Conservation (phyloP, 2,888 invertebrate genomes). For the Drosophila mimica region DNA sequence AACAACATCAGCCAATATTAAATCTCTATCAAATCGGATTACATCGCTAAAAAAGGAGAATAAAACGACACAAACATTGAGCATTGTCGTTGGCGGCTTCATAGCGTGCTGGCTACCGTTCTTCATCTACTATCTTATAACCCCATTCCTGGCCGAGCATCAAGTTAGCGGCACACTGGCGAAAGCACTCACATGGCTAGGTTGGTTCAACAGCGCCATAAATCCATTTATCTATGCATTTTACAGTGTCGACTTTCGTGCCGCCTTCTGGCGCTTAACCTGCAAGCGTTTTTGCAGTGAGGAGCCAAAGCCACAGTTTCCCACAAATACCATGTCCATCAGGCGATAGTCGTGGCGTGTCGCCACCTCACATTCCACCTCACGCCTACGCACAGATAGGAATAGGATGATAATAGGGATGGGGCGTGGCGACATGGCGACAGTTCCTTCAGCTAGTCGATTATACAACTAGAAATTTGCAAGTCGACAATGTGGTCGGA, state of each 20-base stretch:
- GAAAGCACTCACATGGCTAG: slow-evolving; percentile 93
- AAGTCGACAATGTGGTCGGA: slow-evolving; percentile 10
- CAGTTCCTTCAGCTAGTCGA: slow-evolving; percentile 3
- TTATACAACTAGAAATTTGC: slow-evolving; percentile 9
- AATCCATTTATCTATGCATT: slow-evolving; percentile 97
- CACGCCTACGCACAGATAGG: slow-evolving; percentile 19
- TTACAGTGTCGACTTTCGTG: slow-evolving; percentile 94
- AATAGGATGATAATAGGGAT: slow-evolving; percentile 20
- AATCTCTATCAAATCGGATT: slow-evolving; percentile 86
- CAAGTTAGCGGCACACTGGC: slow-evolving; percentile 88
- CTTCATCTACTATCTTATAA: slow-evolving; percentile 92
- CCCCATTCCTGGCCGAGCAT: slow-evolving; percentile 90
- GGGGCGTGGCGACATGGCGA: slow-evolving; percentile 20
- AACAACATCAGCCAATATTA: slow-evolving; percentile 70
- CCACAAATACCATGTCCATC: slow-evolving; percentile 84
- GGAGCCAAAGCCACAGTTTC: slow-evolving; percentile 81
- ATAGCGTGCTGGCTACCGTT: slow-evolving; percentile 96
- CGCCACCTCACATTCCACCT: slow-evolving; percentile 6
- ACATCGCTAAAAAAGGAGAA: slow-evolving; percentile 91
- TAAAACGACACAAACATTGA: slow-evolving; percentile 94
- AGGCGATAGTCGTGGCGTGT: slow-evolving; percentile 77
- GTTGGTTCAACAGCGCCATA: slow-evolving; percentile 95
- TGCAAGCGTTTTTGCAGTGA: slow-evolving; percentile 83
- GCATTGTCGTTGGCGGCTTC: slow-evolving; percentile 94
- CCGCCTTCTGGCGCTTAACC: slow-evolving; percentile 94